Conservation (phyloP, 2,888 invertebrate genomes). For the Argyresthia albistria region DNA sequence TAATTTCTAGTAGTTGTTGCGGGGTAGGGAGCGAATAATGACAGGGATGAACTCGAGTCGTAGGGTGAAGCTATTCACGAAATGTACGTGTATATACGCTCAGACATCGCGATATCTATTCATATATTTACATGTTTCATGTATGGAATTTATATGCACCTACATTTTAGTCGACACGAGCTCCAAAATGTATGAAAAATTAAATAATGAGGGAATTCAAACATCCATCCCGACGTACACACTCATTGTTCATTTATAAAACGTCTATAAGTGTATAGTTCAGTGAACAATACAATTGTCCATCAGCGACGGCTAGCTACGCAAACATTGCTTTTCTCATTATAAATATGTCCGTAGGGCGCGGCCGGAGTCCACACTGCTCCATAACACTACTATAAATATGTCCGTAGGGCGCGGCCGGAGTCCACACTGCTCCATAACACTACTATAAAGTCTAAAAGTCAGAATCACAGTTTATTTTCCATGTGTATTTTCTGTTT, state of each 20-base stretch:
- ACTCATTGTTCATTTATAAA: not conserved
- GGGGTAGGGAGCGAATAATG: not conserved
- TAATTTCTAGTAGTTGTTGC: not conserved
- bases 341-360: not conserved
- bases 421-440: conserved; percentile 37
- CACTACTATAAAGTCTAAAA: conserved; percentile 62
- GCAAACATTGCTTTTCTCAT: conserved; percentile 10
- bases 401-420: not conserved
- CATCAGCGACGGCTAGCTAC: conserved; percentile 10
- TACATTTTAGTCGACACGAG: not conserved
- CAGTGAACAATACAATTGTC: conserved; percentile 2
- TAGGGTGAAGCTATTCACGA: not conserved
- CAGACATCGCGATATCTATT: not conserved
- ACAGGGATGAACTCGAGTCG: not conserved
- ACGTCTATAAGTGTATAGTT: not conserved
- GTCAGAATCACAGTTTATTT: conserved; percentile 74
- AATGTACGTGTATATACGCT: not conserved
- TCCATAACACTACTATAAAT: conserved; percentile 56
- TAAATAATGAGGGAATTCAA: not conserved
- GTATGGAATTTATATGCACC: not conserved
- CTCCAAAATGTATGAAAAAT: not conserved
- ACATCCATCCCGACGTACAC: not conserved
- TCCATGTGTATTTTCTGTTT: conserved; percentile 60
- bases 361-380: conserved; percentile 21
- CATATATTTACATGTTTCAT: conserved; percentile 1